Evolutionary conservation across 2,888 invertebrate species (phyloP), one percentile per base, ranked within the genome.

Genomic region (Cremastinae sp.): DNA sequence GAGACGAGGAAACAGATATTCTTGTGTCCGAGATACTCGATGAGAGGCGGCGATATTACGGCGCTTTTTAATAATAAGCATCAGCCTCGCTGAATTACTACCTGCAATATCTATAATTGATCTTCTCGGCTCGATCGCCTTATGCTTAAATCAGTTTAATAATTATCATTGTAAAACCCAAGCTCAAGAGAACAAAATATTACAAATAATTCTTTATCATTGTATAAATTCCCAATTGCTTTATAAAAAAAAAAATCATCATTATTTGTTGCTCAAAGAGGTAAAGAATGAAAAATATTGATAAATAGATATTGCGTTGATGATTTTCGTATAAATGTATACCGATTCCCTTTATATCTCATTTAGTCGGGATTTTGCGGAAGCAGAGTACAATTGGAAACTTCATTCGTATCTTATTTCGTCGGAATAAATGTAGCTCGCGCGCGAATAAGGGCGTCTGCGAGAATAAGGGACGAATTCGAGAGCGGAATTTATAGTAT

Each of bases 41-140:
- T 28, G 28, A 28, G 28, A 28, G 5, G 61, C 68, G 61, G 73
- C 73, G 56, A 78, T 70, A 73, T 79, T 75, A 78, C 74, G 66
- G 74, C 78, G 59, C 56, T 80, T 66, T 43, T 71, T 54, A 74
- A 70, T 65, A 74, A 78, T 70, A 58, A 72, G 72, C 79, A 78
- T 70, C 62, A 72, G 72, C 79, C 81, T 81, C 77, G 78, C 71
- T 45, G 10, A 16, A 12, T 49, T 53, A 68, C 69, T 78, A 75
- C 72, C 61, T 72, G 68, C 16, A 8, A 10, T 22, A 36, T 62
- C 34, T 47, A 66, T 20, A 53, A 59, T 53, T 4, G 41, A 54
- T 36, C 71, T 62, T 47, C 61, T n/a, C 51, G 18, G 14, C 49
- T 58, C 56, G 54, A 54, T 71, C 53, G 53, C 53, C 34, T 34